Conservation (phyloP, 2,888 invertebrate genomes). For the Automeris io region DNA sequence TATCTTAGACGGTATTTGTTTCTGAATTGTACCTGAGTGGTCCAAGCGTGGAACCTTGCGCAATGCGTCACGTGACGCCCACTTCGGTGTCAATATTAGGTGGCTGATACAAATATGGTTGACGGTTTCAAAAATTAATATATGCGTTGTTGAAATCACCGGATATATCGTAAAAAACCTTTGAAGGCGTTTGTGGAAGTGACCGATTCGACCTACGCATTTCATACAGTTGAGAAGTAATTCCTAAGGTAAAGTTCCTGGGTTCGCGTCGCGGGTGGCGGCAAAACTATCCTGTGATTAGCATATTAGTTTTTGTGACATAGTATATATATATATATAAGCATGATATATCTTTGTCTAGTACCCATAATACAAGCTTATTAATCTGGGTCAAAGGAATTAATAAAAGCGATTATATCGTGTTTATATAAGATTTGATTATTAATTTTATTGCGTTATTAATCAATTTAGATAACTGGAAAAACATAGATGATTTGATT, state of each 20-base stretch:
- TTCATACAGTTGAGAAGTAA: neutral
- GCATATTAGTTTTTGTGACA: too few relatives aligned
- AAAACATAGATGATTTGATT: neutral
- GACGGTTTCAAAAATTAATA: slow-evolving; percentile 25
- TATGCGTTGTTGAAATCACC: neutral
- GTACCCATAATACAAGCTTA: too few relatives aligned
- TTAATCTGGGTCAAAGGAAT: neutral
- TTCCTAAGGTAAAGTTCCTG: neutral
- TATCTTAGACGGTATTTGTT: slow-evolving; percentile 46
- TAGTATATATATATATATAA: too few relatives aligned
- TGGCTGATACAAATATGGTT: slow-evolving; percentile 34
- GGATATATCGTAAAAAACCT: slow-evolving; percentile 1
- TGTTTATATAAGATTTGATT: neutral
- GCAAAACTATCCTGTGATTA: too few relatives aligned
- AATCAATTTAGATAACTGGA: neutral
- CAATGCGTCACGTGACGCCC: slow-evolving; percentile 48
- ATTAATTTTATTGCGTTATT: neutral
- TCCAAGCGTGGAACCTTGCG: slow-evolving; percentile 24
- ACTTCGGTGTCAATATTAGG: slow-evolving; percentile 24
- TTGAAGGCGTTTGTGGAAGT: neutral
- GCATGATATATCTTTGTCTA: too few relatives aligned
- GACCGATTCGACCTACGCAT: slow-evolving; percentile 3
- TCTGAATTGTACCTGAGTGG: slow-evolving; percentile 41
- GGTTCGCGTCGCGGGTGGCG: neutral
- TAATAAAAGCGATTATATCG: neutral